Evolutionary conservation across 2,888 invertebrate genomes (phyloP), one percentile per base, ranked within the genome.

Genomic region (Sinohyriopsis cumingii): DNA sequence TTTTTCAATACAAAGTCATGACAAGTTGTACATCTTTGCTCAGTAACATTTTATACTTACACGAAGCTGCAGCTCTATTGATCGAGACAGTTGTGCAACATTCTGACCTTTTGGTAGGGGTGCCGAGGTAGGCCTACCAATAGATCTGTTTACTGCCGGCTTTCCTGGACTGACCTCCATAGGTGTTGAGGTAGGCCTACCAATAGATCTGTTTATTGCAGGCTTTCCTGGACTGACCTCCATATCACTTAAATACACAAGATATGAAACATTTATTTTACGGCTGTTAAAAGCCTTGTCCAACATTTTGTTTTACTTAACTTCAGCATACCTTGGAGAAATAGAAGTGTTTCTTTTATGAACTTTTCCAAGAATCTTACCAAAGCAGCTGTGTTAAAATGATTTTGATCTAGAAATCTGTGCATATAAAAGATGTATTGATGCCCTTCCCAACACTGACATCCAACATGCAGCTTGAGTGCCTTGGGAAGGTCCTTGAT

Each of bases 61-160:
- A 60, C 76, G 71, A 45, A 86, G 71, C 69, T 84, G 83, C 65
- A 63, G 72, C 63, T 85, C 85, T 65, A 85, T 84, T 24, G 78
- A 77, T 45, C 76, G 75, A 3, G 83, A 79, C 28, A 85, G 71
- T 55, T 76, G 75, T 9, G 83, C 77, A 3, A 85, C 85, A 33
- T 77, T 84, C 59, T 75, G 77, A 9, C 82, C 84, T 60, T 78
- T 81, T 24, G 63, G 71, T 22, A n/a, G 63, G n/a, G 68, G 56
- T 12, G 63, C 63, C 7, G 68, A 68, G 22, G 68, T 67, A n/a
- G 65, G 45, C 55, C 68, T 33, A 22, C 67, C 62, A 65, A 54
- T 61, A 63, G 63, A 67, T 55, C 68, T 67, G n/a, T 62, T 63
- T 25, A 69, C 22, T 67, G 67, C 53, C 25, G 72, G 68, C 22